Evolutionary conservation across 2,888 invertebrate genomes (phyloP).

Genomic region (Danaus chrysippus): DNA sequence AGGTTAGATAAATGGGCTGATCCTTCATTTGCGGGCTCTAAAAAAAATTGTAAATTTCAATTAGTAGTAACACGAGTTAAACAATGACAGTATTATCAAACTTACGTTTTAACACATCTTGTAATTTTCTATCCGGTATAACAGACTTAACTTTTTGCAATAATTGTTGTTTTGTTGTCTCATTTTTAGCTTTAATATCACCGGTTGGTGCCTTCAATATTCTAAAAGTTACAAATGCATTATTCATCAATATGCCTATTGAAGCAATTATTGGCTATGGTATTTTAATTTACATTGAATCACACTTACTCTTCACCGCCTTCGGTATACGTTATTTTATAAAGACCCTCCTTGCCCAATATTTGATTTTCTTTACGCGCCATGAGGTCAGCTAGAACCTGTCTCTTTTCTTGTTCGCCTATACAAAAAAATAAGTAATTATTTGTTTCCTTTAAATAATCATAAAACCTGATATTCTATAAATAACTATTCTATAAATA

Average conservation of each 20-base stretch:
- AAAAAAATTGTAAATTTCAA: slow-evolving; percentile 12
- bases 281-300: not conserved
- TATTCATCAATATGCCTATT: not conserved
- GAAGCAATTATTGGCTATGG: not conserved
- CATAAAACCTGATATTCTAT: no score
- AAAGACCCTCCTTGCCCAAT: slow-evolving; percentile 44
- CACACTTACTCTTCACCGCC: slow-evolving; percentile 53
- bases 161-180: slow-evolving; percentile 38
- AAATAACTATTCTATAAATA: no score
- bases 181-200: slow-evolving; percentile 38
- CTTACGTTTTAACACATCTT: slow-evolving; percentile 45
- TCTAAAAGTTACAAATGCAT: slow-evolving; percentile 31
- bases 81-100: not conserved
- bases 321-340: slow-evolving; percentile 51
- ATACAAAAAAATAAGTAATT: slow-evolving; percentile 1
- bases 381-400: slow-evolving; percentile 53
- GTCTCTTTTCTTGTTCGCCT: slow-evolving; percentile 50
- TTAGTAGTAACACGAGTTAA: not conserved
- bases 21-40: slow-evolving; percentile 50
- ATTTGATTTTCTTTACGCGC: slow-evolving; percentile 44
- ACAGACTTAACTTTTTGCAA: slow-evolving; percentile 40
- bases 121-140: slow-evolving; percentile 50
- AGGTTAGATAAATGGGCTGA: slow-evolving; percentile 50
- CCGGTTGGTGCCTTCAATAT: slow-evolving; percentile 48
- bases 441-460: not conserved